Evolutionary conservation across 2,888 invertebrate genomes (phyloP), one percentile per base, ranked within the genome.

Genomic region (Macrosiphum euphorbiae): DNA sequence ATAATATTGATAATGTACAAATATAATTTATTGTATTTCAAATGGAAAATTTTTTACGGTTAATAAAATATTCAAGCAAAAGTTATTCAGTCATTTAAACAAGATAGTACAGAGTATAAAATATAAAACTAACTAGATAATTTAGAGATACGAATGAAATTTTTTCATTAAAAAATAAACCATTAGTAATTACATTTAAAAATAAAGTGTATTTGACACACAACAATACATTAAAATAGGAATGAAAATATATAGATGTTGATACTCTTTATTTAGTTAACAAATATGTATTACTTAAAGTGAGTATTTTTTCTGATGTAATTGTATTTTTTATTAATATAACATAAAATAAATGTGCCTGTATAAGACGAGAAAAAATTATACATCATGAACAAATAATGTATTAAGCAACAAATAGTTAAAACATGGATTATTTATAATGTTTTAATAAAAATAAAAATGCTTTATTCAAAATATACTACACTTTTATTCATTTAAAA

Each of bases 401-500:
- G 28, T 10, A 41, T 55, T 55, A 11, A 55, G 44, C 26, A 44
- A 58, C 44, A 55, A 58, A 58, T 58, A 88, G 13, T 58, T 78
- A 13, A 78, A 47, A 67, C 20, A 78, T 26, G 20, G 3, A 88
- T 52, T 52, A 52, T 78, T 61, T 47, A 13, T 58, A 28, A 47
- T 91, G n/a, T 58, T 24, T 35, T n/a, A 47, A 91, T 44, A 52
- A 91, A 85, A 84, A 55, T 44, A 91, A 41, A 90, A 55, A 84
- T n/a, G 50, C n/a, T 88, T 92, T 55, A 35, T 92, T 88, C n/a
- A 67, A 78, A 67, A 86, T 52, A 86, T 47, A 67, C 41, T 58
- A 58, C 84, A 92, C 41, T 85, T 89, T 50, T 90, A 85, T 90
- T 94, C 58, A 85, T 90, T 94, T 47, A 86, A 61, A 86, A 90